Percentiles rank a stretch among this genome's conserved stretches.
phyloP scores from a whole-genome alignment of 2,113 vertebrate genomes.

The Perccottus glenii region DNA sequence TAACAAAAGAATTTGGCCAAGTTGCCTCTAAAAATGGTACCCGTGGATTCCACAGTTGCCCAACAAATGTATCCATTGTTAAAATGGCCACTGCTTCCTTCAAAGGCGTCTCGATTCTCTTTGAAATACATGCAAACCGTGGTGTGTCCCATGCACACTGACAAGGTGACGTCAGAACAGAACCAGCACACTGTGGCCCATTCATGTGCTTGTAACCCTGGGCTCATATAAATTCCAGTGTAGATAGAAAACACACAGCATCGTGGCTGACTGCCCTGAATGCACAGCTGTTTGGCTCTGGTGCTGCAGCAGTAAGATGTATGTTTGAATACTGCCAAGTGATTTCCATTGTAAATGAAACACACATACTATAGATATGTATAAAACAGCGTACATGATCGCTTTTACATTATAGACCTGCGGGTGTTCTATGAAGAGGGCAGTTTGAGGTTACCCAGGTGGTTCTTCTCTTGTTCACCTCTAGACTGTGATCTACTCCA shows the following conservation, averaged over 20 bases:
- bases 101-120: constrained; percentile 16
- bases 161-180: constrained; percentile 65
- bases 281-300: constrained; percentile 66
- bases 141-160: constrained; percentile 37
- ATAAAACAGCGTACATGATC: neutral
- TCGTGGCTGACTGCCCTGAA: constrained; percentile 44
- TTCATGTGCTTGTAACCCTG: constrained; percentile 71
- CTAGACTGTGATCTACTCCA: constrained; percentile 63
- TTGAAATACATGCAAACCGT: constrained; percentile 31
- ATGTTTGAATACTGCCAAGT: constrained; percentile 18
- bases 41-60: neutral
- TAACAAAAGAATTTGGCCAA: neutral
- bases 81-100: constrained; percentile 5
- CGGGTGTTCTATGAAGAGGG: constrained; percentile 56
- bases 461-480: constrained; percentile 70
- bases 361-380: neutral
- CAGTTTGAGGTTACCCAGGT: constrained; percentile 64
- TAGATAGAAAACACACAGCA: constrained; percentile 69
- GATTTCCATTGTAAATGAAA: neutral
- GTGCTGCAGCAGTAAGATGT: constrained; percentile 18
- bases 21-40: neutral
- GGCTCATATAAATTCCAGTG: constrained; percentile 77
- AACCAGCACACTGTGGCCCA: constrained; percentile 66
- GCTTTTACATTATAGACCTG: constrained; percentile 21
- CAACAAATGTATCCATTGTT: constrained; percentile 24